Percentiles rank a stretch among this genome's conserved stretches.
phyloP scores from a whole-genome alignment of 1,140 invertebrate species.

The Venturia canescens region DNA sequence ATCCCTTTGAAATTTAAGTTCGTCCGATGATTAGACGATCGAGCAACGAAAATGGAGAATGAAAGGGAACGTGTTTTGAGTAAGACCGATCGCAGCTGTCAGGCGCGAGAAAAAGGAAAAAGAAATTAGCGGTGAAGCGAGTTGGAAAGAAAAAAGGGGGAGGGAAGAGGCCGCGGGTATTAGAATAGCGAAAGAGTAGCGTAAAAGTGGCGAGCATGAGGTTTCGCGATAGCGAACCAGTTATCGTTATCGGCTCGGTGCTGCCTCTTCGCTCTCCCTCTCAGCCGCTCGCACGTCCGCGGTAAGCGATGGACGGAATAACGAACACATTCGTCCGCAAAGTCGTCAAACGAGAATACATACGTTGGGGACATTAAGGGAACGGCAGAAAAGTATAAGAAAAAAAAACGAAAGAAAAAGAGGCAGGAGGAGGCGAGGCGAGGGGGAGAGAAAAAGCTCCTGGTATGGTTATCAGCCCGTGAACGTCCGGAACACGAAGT shows the following conservation, averaged over 20 bases:
- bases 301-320: neutral
- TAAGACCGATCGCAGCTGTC: conserved; percentile 29
- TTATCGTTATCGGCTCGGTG: conserved; percentile 69
- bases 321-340: conserved; percentile 42
- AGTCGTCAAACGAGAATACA: conserved; percentile 67
- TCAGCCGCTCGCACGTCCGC: conserved; percentile 36
- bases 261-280: conserved; percentile 58
- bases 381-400: too few species aligned
- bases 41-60: neutral
- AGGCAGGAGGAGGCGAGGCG: conserved; percentile 48
- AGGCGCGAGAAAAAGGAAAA: conserved; percentile 38
- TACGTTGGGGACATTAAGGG: conserved; percentile 41
- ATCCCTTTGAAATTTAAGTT: too few species aligned
- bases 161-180: conserved; percentile 43
- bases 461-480: neutral
- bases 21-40: too few species aligned
- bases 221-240: conserved; percentile 59
- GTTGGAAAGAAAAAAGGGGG: conserved; percentile 38
- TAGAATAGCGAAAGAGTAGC: conserved; percentile 42
- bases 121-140: neutral
- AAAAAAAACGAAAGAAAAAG: conserved; percentile 29
- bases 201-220: conserved; percentile 56
- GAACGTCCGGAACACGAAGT: neutral
- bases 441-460: neutral
- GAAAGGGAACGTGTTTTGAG: neutral